A percentile compares a stretch with the other conserved stretches of the same genome.
Conservation (phyloP, 2,888 invertebrate genomes). For the Cybosia mesomella region DNA sequence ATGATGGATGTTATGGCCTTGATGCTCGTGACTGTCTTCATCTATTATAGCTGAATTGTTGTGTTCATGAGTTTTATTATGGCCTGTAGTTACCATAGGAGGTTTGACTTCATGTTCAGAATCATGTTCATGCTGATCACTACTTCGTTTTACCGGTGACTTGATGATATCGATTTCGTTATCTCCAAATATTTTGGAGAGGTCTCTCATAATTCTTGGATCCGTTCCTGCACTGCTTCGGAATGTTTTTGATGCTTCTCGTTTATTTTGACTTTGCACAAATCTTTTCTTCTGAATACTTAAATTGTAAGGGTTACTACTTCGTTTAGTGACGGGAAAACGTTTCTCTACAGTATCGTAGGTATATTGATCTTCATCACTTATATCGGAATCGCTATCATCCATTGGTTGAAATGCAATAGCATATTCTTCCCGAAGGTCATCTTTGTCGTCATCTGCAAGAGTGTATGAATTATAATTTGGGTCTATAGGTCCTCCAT, state of each 20-base stretch:
- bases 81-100: slow-evolving; percentile 66
- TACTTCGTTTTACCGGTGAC: slow-evolving; percentile 85
- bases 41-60: slow-evolving; percentile 58
- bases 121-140: slow-evolving; percentile 57
- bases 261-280: slow-evolving; percentile 68
- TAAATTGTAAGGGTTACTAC: slow-evolving; percentile 78
- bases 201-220: slow-evolving; percentile 90
- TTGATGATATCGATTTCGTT: slow-evolving; percentile 76
- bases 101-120: slow-evolving; percentile 74
- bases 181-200: slow-evolving; percentile 89
- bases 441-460: slow-evolving; percentile 77
- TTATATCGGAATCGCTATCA: slow-evolving; percentile 71
- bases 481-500: slow-evolving; percentile 59
- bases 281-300: slow-evolving; percentile 71
- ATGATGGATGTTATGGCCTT: slow-evolving; percentile 69
- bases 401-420: slow-evolving; percentile 83
- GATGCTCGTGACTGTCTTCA: slow-evolving; percentile 73
- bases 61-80: slow-evolving; percentile 68
- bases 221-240: slow-evolving; percentile 87
- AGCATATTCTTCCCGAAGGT: slow-evolving; percentile 79
- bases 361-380: slow-evolving; percentile 77
- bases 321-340: slow-evolving; percentile 90
- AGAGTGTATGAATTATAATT: slow-evolving; percentile 74
- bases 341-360: slow-evolving; percentile 85
- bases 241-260: slow-evolving; percentile 68